These are phyloP conservation scores for Syrista parreyssii DNA, from an alignment of 2,888 invertebrate species.

Conservation along the genomic window DNA sequence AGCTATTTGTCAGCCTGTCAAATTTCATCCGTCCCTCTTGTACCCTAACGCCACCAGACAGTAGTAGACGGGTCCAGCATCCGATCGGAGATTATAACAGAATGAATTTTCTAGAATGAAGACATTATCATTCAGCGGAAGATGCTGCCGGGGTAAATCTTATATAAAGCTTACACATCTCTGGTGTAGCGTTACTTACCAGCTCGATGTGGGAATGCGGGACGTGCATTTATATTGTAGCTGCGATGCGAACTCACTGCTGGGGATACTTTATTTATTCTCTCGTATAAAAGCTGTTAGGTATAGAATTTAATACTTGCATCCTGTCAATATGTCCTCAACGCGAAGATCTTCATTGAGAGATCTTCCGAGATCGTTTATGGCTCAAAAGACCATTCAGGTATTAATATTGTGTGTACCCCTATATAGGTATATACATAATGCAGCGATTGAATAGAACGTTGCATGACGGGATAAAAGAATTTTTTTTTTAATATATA, in stretches of 20 bases:
- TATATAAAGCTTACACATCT: conserved; percentile 15
- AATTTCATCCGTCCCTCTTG: conserved; percentile 8
- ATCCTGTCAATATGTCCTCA: conserved; percentile 10
- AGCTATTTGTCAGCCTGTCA: conserved; percentile 12
- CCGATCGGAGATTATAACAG: conserved; percentile 5
- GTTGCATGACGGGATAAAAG: too few relatives aligned
- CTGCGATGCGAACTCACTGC: background rate
- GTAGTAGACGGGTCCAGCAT: background rate
- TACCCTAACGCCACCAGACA: too few relatives aligned
- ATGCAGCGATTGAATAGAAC: too few relatives aligned
- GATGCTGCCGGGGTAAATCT: conserved; percentile 7
- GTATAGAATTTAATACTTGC: conserved; percentile 19
- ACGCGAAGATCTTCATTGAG: conserved; percentile 12
- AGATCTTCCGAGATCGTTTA: background rate
- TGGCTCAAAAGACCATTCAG: too few relatives aligned
- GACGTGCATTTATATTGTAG: conserved; percentile 3
- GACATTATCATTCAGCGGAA: conserved; percentile 9
- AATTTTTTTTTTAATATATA: too few relatives aligned
- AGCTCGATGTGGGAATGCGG: conserved; percentile 14
- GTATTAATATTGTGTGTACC: too few relatives aligned
- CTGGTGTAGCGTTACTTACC: conserved; percentile 20
- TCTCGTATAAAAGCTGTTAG: conserved; percentile 8
- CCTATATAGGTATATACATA: too few relatives aligned
- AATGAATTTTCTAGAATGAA: conserved; percentile 10
- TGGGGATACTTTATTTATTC: conserved; percentile 10